These are phyloP conservation scores for Prionace glauca DNA, from an alignment of 2,797 vertebrate genomes.

Conservation along the genomic window DNA sequence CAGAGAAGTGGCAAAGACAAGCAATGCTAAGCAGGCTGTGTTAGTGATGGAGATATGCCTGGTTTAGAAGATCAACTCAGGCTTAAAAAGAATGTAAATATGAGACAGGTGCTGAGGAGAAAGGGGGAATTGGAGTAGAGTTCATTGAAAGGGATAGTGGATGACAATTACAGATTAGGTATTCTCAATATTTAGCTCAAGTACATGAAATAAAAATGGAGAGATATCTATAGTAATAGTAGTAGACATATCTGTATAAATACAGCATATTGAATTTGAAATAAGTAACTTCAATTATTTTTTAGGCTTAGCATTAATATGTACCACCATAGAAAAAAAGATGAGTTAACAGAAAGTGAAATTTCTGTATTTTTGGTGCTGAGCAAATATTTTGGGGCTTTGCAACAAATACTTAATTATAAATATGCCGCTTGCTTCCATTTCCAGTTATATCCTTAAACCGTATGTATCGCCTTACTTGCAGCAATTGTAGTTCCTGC, in stretches of 20 bases:
- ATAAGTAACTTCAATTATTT: background rate
- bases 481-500: constrained; percentile 68
- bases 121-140: background rate
- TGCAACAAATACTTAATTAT: background rate
- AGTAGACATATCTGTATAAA: background rate
- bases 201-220: background rate
- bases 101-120: background rate
- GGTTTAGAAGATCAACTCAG: background rate
- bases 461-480: constrained; percentile 68
- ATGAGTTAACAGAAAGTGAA: background rate
- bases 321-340: background rate
- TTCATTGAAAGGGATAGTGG: background rate
- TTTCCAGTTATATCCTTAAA: constrained; percentile 40
- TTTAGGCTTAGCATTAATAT: background rate
- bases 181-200: background rate
- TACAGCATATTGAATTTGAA: background rate
- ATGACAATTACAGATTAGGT: background rate
- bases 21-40: background rate
- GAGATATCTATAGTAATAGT: background rate
- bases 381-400: background rate
- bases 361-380: background rate
- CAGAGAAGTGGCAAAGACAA: background rate
- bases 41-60: background rate
- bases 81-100: background rate
- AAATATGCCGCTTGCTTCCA: background rate